Conservation (phyloP, 2,113 vertebrate species). For the Xiphorhynchus elegans region DNA sequence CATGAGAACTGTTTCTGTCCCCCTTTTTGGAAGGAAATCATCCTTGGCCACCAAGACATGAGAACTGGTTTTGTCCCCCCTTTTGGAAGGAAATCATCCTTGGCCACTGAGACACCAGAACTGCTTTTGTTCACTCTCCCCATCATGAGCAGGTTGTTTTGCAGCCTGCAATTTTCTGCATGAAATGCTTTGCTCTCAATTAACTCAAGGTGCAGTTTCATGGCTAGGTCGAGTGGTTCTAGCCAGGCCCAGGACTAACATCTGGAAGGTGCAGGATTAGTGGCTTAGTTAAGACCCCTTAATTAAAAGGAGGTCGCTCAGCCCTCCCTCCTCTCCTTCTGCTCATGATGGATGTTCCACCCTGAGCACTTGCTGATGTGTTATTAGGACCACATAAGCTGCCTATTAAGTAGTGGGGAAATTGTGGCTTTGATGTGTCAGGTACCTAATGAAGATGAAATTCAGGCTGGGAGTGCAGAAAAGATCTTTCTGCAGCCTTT, state of each 20-base stretch:
- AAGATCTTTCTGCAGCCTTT: not conserved
- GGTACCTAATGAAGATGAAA: slow-evolving; percentile 19
- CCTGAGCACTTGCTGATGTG: not conserved
- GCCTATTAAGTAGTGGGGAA: not conserved
- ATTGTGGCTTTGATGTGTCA: slow-evolving; percentile 38
- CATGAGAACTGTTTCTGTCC: not conserved
- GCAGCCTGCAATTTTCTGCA: not conserved
- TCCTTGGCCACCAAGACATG: not conserved
- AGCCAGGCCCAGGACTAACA: not conserved
- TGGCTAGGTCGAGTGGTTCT: not conserved
- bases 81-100: not conserved
- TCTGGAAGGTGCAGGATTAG: not conserved
- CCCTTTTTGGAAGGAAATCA: too few relatives aligned
- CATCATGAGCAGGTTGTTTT: fast-evolving
- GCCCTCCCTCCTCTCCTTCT: not conserved
- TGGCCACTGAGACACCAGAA: not conserved
- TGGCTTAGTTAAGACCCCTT: not conserved
- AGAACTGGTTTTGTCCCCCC: not conserved
- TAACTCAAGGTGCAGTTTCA: not conserved
- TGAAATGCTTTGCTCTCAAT: not conserved
- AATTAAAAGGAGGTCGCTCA: not conserved
- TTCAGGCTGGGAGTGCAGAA: not conserved
- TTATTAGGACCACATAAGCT: slow-evolving; percentile 7
- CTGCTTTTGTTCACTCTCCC: fast-evolving
- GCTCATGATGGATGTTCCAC: not conserved